phyloP scores from a whole-genome alignment of 1,140 invertebrate genomes.

The Procambarus clarkii region DNA sequence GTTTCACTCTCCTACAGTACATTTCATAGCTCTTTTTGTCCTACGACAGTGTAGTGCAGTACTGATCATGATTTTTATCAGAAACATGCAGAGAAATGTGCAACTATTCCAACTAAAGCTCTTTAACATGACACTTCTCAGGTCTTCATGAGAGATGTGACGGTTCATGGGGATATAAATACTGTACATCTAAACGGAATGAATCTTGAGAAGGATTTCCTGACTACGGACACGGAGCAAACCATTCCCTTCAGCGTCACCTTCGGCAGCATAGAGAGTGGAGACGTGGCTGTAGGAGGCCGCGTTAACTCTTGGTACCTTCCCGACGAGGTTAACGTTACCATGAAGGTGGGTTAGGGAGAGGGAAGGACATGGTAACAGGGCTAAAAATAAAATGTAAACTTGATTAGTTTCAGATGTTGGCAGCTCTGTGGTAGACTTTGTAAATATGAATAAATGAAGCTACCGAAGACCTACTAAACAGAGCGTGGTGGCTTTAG shows the following conservation, averaged over 20 bases:
- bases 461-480: too few relatives aligned
- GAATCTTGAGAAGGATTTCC: conserved; percentile 22
- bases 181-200: conserved; percentile 3
- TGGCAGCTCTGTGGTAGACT: too few relatives aligned
- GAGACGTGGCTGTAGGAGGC: conserved; percentile 23
- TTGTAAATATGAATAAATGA: too few relatives aligned
- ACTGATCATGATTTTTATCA: too few relatives aligned
- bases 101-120: too few relatives aligned
- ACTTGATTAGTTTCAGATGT: not conserved
- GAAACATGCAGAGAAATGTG: too few relatives aligned
- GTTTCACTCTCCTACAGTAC: too few relatives aligned
- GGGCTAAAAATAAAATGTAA: not conserved
- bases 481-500: too few relatives aligned
- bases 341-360: conserved; percentile 26
- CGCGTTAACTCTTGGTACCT: conserved; percentile 25
- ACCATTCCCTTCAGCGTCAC: conserved; percentile 3
- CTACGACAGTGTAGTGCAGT: too few relatives aligned
- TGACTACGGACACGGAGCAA: conserved; percentile 17
- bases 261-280: not conserved
- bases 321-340: conserved; percentile 9
- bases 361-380: not conserved
- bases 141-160: conserved; percentile 21
- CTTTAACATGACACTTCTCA: not conserved
- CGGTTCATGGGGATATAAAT: conserved; percentile 14
- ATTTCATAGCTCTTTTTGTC: too few relatives aligned